Base-by-base conservation (phyloP, 2,113 vertebrate species). In the Pygoscelis adeliae region DNA sequence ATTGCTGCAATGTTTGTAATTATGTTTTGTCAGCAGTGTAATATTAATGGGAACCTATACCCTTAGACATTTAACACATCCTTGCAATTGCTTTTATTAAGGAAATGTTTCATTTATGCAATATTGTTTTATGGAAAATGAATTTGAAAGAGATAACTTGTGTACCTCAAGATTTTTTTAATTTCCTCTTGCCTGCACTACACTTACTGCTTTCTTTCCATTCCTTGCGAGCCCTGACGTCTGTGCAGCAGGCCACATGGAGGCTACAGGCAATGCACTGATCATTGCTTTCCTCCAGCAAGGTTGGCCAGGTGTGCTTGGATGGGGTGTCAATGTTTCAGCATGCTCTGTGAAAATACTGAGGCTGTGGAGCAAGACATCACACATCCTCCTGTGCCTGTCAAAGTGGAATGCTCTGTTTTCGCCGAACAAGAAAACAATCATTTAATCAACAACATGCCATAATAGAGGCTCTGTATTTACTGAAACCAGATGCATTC, bases 231-330 rank as follows among this genome's bases (percentile, higher is more conserved):
- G 55, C 38, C 47, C 59, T 17, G 22, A 5, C 0, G 5, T 8
- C 34, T 11, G 34, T 32, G 9, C 46, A 42, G 49, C 30, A 21
- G 42, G 69, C 13, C 14, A 1, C 20, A 0, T 1, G 38, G 53
- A 19, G n/a, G 15, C 9, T 30, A 2, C 2, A 11, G 55, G 47
- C 38, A 13, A 1, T 1, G 20, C 19, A 2, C 3, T 23, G 30
- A 3, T 15, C 7, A 0, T 1, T 16, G 59, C 67, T 58, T 27
- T 65, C 16, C 76, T 36, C 38, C 29, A 5, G 36, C 25, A 4
- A 14, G 50, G 27, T 1, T 58, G 76, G 38, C 23, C 23, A 13
- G 58, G 26, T 27, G 1, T 3, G 21, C 42, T 11, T 44, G 61
- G 36, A 6, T 13, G 13, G 46, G 61, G 20, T 6, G 40, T 50